These are phyloP conservation scores for Alauda arvensis DNA, from an alignment of 2,797 vertebrate genomes.

Conservation along the genomic window DNA sequence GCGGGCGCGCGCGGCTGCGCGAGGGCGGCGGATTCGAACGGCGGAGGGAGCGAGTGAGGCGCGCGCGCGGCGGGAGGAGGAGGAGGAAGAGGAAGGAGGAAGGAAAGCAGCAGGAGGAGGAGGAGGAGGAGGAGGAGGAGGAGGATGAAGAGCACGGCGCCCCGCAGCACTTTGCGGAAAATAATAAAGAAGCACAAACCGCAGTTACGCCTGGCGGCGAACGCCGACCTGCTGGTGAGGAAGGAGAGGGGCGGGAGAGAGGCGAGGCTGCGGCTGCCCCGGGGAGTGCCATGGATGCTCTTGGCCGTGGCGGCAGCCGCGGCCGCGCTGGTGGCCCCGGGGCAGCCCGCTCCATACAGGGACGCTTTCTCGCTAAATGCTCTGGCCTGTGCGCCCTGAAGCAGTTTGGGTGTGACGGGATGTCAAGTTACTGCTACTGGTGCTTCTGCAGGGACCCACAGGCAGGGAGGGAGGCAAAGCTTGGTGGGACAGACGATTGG, in stretches of 20 bases:
- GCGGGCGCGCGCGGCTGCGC: neutral
- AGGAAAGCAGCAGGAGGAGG: neutral
- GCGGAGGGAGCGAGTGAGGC: neutral
- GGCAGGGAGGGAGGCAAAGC: neutral
- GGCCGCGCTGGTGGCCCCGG: rapidly evolving
- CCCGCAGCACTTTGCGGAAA: slow-evolving; percentile 55
- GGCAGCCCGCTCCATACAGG: rapidly evolving
- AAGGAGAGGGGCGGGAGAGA: neutral
- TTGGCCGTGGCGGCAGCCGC: neutral
- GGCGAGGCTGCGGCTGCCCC: neutral
- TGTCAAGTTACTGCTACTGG: rapidly evolving
- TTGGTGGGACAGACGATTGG: rapidly evolving
- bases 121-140: neutral
- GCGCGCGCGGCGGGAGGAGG: neutral
- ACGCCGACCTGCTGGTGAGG: slow-evolving; percentile 72
- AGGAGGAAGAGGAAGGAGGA: too few species aligned
- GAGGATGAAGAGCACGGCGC: slow-evolving; percentile 40
- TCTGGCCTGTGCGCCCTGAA: rapidly evolving
- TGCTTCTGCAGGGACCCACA: neutral
- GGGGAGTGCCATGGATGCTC: neutral
- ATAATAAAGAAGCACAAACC: slow-evolving; percentile 64
- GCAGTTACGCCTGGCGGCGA: slow-evolving; percentile 37
- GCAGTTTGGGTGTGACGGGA: rapidly evolving
- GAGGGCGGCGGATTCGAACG: slow-evolving; percentile 47
- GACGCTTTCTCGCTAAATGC: rapidly evolving